Evolutionary conservation across 2,888 invertebrate species (phyloP).

Genomic region (Tetropium fuscum): DNA sequence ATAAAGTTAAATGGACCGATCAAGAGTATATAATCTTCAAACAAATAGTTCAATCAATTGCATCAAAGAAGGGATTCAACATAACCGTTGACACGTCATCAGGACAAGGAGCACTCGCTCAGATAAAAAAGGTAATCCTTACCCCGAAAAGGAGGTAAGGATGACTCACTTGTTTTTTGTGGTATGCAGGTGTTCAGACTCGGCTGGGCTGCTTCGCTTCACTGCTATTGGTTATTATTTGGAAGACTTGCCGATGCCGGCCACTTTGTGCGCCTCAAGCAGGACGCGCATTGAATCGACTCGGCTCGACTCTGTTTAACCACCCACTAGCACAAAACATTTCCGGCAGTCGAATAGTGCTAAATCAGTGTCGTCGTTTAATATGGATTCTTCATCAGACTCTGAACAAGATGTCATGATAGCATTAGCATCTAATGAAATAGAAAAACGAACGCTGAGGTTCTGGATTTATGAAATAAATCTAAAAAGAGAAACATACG

Average conservation of each 20-base stretch:
- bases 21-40: background rate
- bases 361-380: background rate
- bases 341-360: constrained; percentile 1
- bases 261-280: too few species aligned
- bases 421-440: background rate
- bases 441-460: background rate
- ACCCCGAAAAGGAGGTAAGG: background rate
- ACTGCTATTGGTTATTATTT: too few species aligned
- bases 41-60: background rate
- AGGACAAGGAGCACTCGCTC: background rate
- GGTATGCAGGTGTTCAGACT: too few species aligned
- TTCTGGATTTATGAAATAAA: background rate
- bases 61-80: background rate
- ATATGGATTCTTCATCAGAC: background rate
- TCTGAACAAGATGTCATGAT: background rate
- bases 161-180: background rate
- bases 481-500: background rate
- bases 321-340: background rate
- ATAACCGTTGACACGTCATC: background rate
- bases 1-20: background rate
- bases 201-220: too few species aligned
- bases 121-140: background rate
- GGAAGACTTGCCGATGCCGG: too few species aligned
- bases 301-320: constrained; percentile 1
- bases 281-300: too few species aligned